Base-by-base conservation (phyloP, 1,140 invertebrate genomes). In the Drosophila sucinea region DNA sequence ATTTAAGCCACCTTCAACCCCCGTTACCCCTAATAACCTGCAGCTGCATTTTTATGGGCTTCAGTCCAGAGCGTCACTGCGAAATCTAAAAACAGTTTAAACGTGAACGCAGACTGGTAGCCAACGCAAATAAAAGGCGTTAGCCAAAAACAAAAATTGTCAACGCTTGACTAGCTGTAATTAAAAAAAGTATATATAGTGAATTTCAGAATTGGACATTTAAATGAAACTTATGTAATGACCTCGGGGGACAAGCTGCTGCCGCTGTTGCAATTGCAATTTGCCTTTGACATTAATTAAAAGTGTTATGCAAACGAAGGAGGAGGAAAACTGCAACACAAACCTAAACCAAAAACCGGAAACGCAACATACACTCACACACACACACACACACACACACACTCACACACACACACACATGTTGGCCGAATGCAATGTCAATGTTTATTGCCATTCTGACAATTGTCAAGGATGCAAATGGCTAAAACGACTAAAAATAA, bases 31-130 rank as follows among this genome's bases (percentile, higher is more conserved):
- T 44, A 67, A 66, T 72, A 62, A 60, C 38, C 10, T 44, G 72
- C 83, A 73, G 69, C 78, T 84, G 83, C 83, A 84, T 87, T 87
- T 87, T 80, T 87, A 89, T 84, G 83, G 83, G 83, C 82, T 86
- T 86, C 77, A 71, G 57, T 51, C 56, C 56, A 6, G 54, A n/a
- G 7, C 30, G 58, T 72, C 25, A 38, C 62, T 55, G 61, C 41
- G 7, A 67, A 56, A 44, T 11, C 33, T 63, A 25, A 61, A 67
- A 77, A 67, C 83, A 79, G 83, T 87, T 87, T 64, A 70, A 38
- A 73, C 58, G 68, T 65, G 62, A 44, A 79, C 70, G 79, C 77
- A 70, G 62, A 65, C 76, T 51, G 61, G 67, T 62, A 69, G 70
- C 25, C 10, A 17, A 51, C 44, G 44, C 44, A 51, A 51, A 47